A percentile compares a stretch with the other conserved stretches of the same genome.
Conservation (phyloP, 2,797 vertebrate species). For the Coccyzus lansbergi region DNA sequence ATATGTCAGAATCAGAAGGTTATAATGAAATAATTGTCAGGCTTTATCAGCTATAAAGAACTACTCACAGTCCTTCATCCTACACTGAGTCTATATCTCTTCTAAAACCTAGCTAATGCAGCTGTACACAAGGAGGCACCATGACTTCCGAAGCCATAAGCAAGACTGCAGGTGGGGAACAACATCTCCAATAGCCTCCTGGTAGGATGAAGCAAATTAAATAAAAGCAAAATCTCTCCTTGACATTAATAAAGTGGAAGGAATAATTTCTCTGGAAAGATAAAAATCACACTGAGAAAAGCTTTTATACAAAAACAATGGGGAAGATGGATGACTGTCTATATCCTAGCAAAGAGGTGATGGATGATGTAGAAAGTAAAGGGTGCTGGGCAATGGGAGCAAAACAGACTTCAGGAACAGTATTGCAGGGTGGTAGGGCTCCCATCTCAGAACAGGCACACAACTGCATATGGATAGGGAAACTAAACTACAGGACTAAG, state of each 20-base stretch:
- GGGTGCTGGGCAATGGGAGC: background rate
- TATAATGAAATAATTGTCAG: background rate
- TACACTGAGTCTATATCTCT: background rate
- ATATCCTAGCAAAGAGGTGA: background rate
- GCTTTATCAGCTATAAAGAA: background rate
- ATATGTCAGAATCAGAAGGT: background rate
- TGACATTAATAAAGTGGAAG: background rate
- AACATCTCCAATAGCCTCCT: background rate
- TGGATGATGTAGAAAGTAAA: background rate
- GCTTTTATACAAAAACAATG: background rate
- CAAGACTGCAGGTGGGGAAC: background rate
- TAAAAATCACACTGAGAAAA: background rate
- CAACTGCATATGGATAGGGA: accelerated
- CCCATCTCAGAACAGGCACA: accelerated
- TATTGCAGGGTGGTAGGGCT: background rate
- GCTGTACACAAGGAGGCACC: background rate
- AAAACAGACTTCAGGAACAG: background rate
- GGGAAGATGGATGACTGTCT: background rate
- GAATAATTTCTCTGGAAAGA: background rate
- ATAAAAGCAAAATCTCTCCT: background rate
- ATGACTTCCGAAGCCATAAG: background rate
- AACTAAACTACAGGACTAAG: background rate
- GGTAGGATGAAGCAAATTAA: background rate
- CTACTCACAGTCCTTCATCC: background rate
- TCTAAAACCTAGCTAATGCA: background rate